Conservation (phyloP, 2,888 invertebrate genomes). For the Sarcophaga caerulescens region DNA sequence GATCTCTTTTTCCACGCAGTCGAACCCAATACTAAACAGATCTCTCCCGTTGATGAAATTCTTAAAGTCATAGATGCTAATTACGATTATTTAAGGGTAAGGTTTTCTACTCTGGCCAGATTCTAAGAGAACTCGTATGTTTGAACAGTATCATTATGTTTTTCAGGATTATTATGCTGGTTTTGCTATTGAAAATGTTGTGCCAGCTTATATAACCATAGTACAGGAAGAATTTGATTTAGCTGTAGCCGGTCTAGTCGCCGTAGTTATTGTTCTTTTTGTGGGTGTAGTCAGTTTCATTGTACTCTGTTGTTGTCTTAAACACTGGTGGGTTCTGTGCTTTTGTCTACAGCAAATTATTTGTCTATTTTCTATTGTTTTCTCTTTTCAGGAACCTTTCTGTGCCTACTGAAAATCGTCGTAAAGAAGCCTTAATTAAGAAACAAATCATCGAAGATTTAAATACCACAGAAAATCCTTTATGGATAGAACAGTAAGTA, state of each 20-base stretch:
- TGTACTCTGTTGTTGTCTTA: constrained; percentile 93
- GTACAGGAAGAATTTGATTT: constrained; percentile 91
- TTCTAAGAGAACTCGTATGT: neutral
- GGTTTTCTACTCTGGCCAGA: neutral
- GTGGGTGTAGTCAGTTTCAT: constrained; percentile 93
- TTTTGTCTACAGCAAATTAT: no score
- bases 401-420: constrained; percentile 90
- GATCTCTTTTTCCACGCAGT: constrained; percentile 93
- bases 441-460: constrained; percentile 92
- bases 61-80: constrained; percentile 91
- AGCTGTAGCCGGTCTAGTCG: constrained; percentile 92
- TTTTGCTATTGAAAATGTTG: constrained; percentile 88
- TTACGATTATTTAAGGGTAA: constrained; percentile 90
- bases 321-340: constrained; percentile 85
- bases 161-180: constrained; percentile 84
- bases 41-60: constrained; percentile 89
- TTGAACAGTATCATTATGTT: neutral
- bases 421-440: constrained; percentile 91
- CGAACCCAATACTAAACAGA: constrained; percentile 87
- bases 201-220: constrained; percentile 86
- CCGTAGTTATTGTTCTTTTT: constrained; percentile 90
- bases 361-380: neutral
- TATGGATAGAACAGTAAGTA: constrained; percentile 94
- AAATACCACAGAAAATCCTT: constrained; percentile 94
- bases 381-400: constrained; percentile 86